phyloP scores from a whole-genome alignment of 2,888 invertebrate species.

The Callinectes sapidus region DNA sequence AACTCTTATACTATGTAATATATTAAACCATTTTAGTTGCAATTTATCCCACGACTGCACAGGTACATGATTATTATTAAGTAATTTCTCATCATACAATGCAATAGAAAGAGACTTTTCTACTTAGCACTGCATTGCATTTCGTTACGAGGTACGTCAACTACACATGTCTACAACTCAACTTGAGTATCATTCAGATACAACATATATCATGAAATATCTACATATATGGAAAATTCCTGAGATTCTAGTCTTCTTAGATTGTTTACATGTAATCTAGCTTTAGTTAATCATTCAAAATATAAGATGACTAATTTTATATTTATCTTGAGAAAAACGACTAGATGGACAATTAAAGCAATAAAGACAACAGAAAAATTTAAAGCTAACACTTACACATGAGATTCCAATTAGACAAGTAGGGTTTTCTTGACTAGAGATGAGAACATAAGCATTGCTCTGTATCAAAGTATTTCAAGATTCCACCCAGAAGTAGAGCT shows the following conservation, averaged over 20 bases:
- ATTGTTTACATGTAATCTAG: background rate
- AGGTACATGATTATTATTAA: background rate
- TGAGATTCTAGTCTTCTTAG: constrained; percentile 1
- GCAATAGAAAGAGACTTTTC: background rate
- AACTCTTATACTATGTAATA: background rate
- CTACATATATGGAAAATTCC: background rate
- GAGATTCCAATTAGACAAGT: background rate
- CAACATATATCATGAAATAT: background rate
- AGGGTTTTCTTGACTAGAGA: background rate
- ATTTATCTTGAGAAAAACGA: background rate
- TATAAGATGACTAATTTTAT: background rate
- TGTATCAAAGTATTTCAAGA: background rate
- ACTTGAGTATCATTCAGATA: background rate
- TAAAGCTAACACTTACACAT: background rate
- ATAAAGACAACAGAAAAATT: background rate
- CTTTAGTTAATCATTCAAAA: background rate
- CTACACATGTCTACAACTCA: background rate
- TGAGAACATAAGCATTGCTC: background rate
- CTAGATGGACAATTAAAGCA: background rate
- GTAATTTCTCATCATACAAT: background rate
- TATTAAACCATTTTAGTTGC: background rate
- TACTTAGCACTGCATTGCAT: background rate
- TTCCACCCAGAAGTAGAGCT: background rate
- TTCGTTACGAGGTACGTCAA: background rate
- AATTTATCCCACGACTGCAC: background rate